A percentile compares a stretch with the other conserved stretches of the same genome.
phyloP scores from a whole-genome alignment of 2,797 vertebrate species.

The Acipenser ruthenus region DNA sequence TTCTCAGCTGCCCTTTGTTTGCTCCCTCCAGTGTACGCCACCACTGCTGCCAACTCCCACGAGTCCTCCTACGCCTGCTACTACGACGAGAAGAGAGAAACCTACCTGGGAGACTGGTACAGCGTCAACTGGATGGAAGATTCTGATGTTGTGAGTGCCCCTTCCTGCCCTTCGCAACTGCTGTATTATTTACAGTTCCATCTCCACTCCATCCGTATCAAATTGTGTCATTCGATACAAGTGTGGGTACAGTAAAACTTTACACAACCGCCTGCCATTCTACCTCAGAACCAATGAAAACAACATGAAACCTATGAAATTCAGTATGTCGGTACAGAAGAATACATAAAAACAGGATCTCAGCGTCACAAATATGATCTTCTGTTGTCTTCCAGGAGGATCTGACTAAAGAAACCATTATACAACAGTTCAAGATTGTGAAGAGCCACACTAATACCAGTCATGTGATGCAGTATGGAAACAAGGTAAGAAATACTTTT shows the following conservation, averaged over 20 bases:
- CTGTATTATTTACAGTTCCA: too few species aligned
- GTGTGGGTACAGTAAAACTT: too few species aligned
- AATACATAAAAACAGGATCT: too few species aligned
- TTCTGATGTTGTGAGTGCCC: slow-evolving; percentile 69
- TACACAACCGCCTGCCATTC: too few species aligned
- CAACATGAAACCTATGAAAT: too few species aligned
- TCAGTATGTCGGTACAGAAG: too few species aligned
- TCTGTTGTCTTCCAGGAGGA: slow-evolving; percentile 68
- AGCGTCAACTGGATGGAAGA: slow-evolving; percentile 99
- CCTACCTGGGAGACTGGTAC: slow-evolving; percentile 93
- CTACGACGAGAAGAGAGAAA: slow-evolving; percentile 77
- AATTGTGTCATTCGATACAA: too few species aligned
- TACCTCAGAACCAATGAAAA: too few species aligned
- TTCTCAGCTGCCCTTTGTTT: background rate
- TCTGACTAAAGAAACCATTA: slow-evolving; percentile 74
- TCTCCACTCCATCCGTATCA: too few species aligned
- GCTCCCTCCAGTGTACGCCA: slow-evolving; percentile 75
- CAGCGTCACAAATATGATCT: too few species aligned
- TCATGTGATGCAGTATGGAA: slow-evolving; percentile 93
- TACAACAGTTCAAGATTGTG: slow-evolving; percentile 83
- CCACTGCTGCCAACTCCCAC: slow-evolving; percentile 76
- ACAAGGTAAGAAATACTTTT: slow-evolving; percentile 63
- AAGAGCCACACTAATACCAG: slow-evolving; percentile 86
- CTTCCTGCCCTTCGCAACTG: background rate
- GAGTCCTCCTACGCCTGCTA: slow-evolving; percentile 96